Evolutionary conservation across 2,797 vertebrate species (phyloP).

Genomic region (Sparidentex hasta): DNA sequence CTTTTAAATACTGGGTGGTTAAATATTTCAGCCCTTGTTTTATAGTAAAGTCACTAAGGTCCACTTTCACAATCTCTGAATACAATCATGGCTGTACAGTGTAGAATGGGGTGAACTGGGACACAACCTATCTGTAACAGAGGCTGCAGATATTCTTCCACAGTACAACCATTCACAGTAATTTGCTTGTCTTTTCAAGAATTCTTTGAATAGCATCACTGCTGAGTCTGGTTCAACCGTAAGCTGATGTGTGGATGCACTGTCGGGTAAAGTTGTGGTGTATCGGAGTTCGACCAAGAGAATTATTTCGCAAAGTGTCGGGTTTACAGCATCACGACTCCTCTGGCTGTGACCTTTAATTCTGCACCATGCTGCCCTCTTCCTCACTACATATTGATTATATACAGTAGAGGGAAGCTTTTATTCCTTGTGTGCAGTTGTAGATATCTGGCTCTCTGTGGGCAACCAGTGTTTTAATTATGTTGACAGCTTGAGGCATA

Average conservation of each 20-base stretch:
- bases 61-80: too few species aligned
- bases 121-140: neutral
- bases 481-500: neutral
- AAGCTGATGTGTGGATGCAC: constrained; percentile 22
- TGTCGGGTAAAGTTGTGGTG: neutral
- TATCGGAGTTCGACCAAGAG: constrained; percentile 3
- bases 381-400: constrained; percentile 13
- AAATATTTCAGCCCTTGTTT: neutral
- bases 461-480: too few species aligned
- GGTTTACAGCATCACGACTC: constrained; percentile 9
- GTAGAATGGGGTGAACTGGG: too few species aligned
- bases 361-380: constrained; percentile 4
- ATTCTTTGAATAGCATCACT: constrained; percentile 51
- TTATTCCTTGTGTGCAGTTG: neutral
- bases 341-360: constrained; percentile 35
- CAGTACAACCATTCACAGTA: constrained; percentile 15
- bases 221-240: constrained; percentile 20
- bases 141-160: neutral
- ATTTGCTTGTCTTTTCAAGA: constrained; percentile 30
- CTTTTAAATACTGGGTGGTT: neutral
- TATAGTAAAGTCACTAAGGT: too few species aligned
- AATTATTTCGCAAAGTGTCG: constrained; percentile 13
- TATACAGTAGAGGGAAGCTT: neutral
- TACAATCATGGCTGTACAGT: too few species aligned
- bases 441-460: neutral